Evolutionary conservation across 2,888 invertebrate genomes (phyloP), one percentile per base, ranked within the genome.

Genomic region (Meteorus colon): DNA sequence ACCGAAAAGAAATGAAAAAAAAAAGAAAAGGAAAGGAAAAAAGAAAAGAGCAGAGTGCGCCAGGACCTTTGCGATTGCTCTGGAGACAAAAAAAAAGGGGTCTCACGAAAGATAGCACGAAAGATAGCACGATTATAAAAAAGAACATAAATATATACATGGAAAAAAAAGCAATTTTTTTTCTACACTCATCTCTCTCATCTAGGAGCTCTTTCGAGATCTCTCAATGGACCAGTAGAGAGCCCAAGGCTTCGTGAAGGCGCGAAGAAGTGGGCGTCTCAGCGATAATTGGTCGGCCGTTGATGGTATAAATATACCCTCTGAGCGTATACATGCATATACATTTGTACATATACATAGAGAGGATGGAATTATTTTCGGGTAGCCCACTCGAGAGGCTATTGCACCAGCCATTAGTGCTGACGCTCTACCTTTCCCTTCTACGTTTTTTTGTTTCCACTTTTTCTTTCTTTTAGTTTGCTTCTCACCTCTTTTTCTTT

Each of bases 341-440:
- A 51, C n/a, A 51, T n/a, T 51, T 6, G 16, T 55, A 55, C n/a
- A 6, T 8, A 55, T 19, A 55, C 19, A 55, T 4, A 16, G 8
- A 76, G 72, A 83, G 81, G 81, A 82, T 81, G 83, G 82, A 83
- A 85, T 86, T 86, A 85, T 86, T 86, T 86, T 86, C 82, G 86
- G 85, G 78, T 82, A 80, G 77, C 77, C 81, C 83, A 83, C 85
- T 82, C 62, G 81, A 86, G 80, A 84, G 88, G 84, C 80, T 85
- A 82, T 87, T 87, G 86, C 86, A 86, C 86, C 84, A 84, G 83
- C 86, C 87, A 88, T 87, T 88, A 88, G 82, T 81, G 84, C 78
- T 79, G 79, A 77, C 80, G 77, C 72, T 74, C 80, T 80, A 78
- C 78, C 79, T 78, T 68, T 59, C 78, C 72, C 62, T 60, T 70